phyloP scores from a whole-genome alignment of 35 echinoderm and acorn worm genomes.

The Lytechinus variegatus region DNA sequence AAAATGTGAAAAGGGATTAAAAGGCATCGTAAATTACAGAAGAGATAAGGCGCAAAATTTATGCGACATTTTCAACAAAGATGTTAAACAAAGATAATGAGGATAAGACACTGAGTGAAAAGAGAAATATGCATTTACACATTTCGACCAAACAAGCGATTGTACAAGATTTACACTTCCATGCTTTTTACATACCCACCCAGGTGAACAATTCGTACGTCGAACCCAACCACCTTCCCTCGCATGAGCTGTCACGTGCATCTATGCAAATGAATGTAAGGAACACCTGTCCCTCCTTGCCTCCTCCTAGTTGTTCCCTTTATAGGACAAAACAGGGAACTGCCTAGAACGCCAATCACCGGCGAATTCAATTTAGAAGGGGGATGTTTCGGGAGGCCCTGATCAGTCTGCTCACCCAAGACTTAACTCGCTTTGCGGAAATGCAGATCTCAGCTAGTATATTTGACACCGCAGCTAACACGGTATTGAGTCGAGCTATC shows the following conservation, averaged over 20 bases:
- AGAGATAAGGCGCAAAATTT: too few species aligned
- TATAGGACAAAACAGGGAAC: not conserved
- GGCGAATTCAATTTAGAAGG: conserved; percentile 32
- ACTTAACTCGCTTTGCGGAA: not conserved
- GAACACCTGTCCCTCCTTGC: conserved; percentile 7
- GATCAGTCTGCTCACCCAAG: not conserved
- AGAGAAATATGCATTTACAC: not conserved
- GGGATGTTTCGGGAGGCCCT: not conserved
- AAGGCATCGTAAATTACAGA: not conserved
- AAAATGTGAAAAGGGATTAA: not conserved
- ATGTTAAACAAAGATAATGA: too few species aligned
- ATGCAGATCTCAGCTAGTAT: not conserved
- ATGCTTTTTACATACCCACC: not conserved
- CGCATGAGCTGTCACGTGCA: conserved; percentile 34
- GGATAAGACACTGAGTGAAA: not conserved
- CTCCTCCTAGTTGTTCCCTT: not conserved
- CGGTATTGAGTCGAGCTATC: not conserved
- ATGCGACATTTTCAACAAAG: too few species aligned
- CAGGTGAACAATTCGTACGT: not conserved
- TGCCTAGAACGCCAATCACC: not conserved
- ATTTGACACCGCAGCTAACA: not conserved
- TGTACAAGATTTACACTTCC: not conserved
- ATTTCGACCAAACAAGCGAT: not conserved
- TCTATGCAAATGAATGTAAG: conserved; percentile 42
- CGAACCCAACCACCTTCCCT: not conserved